A percentile compares a stretch with the other conserved stretches of the same genome.
Evolutionary conservation across 1,140 invertebrate species (phyloP).

Genomic region (Carcinoscorpius rotundicauda): DNA sequence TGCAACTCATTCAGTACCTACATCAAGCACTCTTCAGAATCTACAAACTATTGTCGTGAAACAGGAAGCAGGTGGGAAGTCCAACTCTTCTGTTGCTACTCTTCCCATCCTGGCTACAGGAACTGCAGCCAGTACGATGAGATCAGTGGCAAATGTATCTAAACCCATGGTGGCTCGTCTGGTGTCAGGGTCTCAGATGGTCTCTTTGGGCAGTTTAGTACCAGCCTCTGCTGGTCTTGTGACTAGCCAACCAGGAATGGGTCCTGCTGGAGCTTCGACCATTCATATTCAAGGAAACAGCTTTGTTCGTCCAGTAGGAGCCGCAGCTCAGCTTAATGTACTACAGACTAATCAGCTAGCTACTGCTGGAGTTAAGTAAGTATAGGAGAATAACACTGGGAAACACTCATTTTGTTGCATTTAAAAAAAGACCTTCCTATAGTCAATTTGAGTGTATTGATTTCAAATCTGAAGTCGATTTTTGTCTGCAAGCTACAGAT

Average conservation of each 20-base stretch:
- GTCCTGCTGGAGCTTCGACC: conserved; percentile 20
- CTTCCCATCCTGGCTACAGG: conserved; percentile 11
- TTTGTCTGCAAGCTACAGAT: too few relatives aligned
- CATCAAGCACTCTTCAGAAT: conserved; percentile 11
- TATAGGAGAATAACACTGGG: not conserved
- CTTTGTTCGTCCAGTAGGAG: conserved; percentile 17
- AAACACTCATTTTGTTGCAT: not conserved
- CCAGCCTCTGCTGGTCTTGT: conserved; percentile 7
- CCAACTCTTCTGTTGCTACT: conserved; percentile 9
- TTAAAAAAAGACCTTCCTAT: too few relatives aligned
- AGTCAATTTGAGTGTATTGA: too few relatives aligned
- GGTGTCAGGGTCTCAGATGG: conserved; percentile 28
- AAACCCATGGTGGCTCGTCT: conserved; percentile 29
- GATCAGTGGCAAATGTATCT: conserved; percentile 17
- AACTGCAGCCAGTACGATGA: conserved; percentile 16
- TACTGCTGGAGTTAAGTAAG: conserved; percentile 8
- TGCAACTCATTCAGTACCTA: conserved; percentile 2
- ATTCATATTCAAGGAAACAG: conserved; percentile 29
- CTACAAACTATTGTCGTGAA: conserved; percentile 25
- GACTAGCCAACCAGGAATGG: conserved; percentile 8
- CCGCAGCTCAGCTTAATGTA: conserved; percentile 15
- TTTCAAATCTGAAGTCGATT: too few relatives aligned
- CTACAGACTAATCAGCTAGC: conserved; percentile 13
- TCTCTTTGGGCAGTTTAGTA: conserved; percentile 29
- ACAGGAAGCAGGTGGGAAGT: conserved; percentile 20